Conservation (phyloP, 1,140 invertebrate species). For the Semibalanus balanoides region DNA sequence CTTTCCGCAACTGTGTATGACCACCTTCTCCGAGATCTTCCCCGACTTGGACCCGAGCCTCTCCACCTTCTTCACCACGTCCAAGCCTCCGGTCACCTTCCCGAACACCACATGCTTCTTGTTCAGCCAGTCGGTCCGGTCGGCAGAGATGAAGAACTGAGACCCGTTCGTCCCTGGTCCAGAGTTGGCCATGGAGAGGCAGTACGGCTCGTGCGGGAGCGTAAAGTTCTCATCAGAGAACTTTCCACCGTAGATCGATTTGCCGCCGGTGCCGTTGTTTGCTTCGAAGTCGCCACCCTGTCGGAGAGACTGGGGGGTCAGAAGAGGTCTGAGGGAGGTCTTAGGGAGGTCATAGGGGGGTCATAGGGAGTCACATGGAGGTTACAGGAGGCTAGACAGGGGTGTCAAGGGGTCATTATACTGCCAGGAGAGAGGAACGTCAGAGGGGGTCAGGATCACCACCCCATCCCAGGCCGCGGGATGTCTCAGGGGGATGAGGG, state of each 20-base stretch:
- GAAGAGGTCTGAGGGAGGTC: conserved; percentile 16
- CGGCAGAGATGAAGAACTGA: conserved; percentile 87
- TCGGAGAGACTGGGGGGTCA: too few species aligned
- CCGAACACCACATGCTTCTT: conserved; percentile 85
- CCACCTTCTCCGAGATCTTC: conserved; percentile 63
- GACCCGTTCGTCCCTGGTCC: conserved; percentile 80
- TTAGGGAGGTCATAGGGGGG: too few species aligned
- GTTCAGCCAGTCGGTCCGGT: conserved; percentile 46
- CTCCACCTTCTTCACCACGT: conserved; percentile 44
- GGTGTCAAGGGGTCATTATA: too few species aligned
- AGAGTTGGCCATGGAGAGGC: conserved; percentile 80
- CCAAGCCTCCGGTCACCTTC: conserved; percentile 51
- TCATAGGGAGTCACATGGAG: too few species aligned
- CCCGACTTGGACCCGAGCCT: conserved; percentile 69
- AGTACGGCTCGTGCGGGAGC: conserved; percentile 41
- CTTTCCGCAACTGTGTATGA: conserved; percentile 74
- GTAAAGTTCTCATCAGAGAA: conserved; percentile 86
- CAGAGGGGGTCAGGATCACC: too few species aligned
- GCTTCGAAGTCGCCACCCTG: conserved; percentile 63
- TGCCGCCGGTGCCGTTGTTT: conserved; percentile 68
- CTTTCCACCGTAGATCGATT: conserved; percentile 78
- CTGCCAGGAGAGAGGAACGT: too few species aligned
- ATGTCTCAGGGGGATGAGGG: too few species aligned
- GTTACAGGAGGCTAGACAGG: too few species aligned
- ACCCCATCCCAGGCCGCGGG: too few species aligned